phyloP scores from a whole-genome alignment of 92 coral and sea anemone species.

The Desmophyllum pertusum region DNA sequence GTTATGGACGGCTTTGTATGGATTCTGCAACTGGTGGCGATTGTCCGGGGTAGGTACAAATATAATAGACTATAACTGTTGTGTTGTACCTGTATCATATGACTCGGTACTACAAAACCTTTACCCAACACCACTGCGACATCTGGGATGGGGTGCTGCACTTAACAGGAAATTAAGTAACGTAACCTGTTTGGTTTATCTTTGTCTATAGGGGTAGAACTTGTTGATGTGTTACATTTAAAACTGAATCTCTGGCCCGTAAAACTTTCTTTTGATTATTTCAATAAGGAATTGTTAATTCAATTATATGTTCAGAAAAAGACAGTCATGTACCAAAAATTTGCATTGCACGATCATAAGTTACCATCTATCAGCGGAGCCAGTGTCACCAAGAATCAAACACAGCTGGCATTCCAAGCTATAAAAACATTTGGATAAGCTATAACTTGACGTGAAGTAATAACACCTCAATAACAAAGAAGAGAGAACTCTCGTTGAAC shows the following conservation, averaged over 20 bases:
- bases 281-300: constrained; percentile 26
- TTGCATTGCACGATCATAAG: background rate
- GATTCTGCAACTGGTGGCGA: constrained; percentile 3
- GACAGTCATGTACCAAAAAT: background rate
- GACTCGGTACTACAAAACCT: background rate
- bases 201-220: background rate
- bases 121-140: background rate
- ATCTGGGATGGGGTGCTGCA: background rate
- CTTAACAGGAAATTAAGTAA: background rate
- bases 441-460: background rate
- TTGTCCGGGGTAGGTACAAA: constrained; percentile 1
- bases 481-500: background rate
- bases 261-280: background rate
- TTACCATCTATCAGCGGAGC: too few species aligned
- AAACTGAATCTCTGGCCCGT: background rate
- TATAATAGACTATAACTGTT: background rate
- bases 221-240: background rate
- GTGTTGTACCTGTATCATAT: background rate
- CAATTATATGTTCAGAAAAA: constrained; percentile 1
- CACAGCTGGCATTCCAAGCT: background rate
- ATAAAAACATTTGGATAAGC: background rate
- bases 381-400: background rate
- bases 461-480: background rate
- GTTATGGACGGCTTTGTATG: constrained; percentile 10
- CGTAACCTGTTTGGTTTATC: background rate